Evolutionary conservation across 2,888 invertebrate species (phyloP).

Genomic region (Synergus itoensis): DNA sequence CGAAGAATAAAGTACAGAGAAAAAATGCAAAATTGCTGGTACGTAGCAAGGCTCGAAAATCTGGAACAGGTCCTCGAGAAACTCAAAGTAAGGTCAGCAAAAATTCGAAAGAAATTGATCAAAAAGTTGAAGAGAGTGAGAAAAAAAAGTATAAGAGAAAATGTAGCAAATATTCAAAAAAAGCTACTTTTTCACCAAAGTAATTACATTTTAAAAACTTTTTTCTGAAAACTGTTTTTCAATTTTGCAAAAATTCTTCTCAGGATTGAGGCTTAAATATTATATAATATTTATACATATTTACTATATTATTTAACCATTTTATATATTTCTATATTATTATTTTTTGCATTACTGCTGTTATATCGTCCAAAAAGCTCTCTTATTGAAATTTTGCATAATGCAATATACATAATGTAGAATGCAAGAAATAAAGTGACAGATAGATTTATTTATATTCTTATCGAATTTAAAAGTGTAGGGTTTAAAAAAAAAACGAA

Average conservation of each 20-base stretch:
- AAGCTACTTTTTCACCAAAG: constrained; percentile 57
- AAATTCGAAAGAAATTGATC: constrained; percentile 77
- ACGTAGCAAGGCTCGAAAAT: constrained; percentile 59
- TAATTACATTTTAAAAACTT: constrained; percentile 43
- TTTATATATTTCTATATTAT: neutral
- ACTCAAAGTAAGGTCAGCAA: constrained; percentile 77
- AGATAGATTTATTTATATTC: no score
- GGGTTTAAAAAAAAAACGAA: neutral
- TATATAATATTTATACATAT: no score
- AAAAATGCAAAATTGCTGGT: constrained; percentile 70
- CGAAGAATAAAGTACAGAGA: constrained; percentile 69
- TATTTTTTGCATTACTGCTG: neutral
- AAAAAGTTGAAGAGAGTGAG: constrained; percentile 62
- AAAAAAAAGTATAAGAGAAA: constrained; percentile 75
- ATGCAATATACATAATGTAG: neutral
- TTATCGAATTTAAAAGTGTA: no score
- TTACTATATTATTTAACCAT: no score
- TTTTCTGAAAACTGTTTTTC: no score
- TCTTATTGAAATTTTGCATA: neutral
- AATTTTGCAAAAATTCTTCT: no score
- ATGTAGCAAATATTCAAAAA: constrained; percentile 68
- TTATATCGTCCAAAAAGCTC: neutral
- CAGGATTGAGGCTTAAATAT: no score
- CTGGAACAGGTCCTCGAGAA: constrained; percentile 65
- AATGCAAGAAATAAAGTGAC: neutral